Conservation (phyloP, 1,140 invertebrate genomes). For the Aphelenchoides fujianensis region DNA sequence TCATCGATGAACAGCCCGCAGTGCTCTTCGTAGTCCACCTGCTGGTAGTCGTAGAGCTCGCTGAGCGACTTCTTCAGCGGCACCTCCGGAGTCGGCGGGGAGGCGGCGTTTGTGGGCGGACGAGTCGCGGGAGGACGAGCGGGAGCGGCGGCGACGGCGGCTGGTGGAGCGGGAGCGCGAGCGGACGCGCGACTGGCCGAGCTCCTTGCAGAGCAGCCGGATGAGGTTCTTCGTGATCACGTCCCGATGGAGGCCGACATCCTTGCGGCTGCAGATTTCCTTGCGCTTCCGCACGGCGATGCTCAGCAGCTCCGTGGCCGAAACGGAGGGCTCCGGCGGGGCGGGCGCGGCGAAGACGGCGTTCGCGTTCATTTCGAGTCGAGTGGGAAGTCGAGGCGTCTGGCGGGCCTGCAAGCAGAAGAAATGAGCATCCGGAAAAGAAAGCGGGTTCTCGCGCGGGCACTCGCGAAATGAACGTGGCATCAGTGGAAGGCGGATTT, state of each 20-base stretch:
- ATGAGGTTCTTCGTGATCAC: not conserved
- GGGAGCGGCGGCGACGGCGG: not conserved
- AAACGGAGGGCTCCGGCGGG: no score
- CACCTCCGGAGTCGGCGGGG: not conserved
- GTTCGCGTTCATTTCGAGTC: conserved; percentile 5
- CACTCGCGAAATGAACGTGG: no score
- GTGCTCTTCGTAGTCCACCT: not conserved
- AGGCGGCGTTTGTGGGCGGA: not conserved
- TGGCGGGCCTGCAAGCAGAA: no score
- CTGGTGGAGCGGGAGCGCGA: no score
- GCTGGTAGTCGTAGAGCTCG: no score
- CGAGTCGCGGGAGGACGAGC: not conserved
- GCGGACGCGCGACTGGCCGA: no score
- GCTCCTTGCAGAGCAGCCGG: conserved; percentile 2
- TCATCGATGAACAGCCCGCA: not conserved
- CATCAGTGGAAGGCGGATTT: no score
- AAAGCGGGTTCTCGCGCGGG: no score
- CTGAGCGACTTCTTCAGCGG: not conserved
- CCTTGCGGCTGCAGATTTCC: not conserved
- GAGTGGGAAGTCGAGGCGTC: no score
- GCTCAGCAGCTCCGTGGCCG: not conserved
- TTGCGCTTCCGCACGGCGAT: not conserved
- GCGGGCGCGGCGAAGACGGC: no score
- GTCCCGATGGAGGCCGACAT: not conserved
- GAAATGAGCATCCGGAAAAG: no score